Percentiles rank a stretch among this genome's conserved stretches.
Conservation (phyloP, 2,113 vertebrate genomes). For the Phodopus roborovskii region DNA sequence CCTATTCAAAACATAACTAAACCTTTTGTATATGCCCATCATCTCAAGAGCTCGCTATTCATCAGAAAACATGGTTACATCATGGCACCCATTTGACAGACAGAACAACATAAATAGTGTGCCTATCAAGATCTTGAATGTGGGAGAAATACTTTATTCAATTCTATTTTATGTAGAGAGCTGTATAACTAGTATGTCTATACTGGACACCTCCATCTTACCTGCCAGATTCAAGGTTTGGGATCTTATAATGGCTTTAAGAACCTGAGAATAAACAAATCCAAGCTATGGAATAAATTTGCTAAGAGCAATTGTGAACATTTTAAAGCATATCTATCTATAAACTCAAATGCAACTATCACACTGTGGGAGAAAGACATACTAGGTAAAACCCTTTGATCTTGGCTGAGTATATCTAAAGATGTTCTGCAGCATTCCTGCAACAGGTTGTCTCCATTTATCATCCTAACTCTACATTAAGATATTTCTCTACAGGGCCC, state of each 20-base stretch:
- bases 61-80: slow-evolving; percentile 21
- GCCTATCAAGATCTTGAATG: background rate
- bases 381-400: background rate
- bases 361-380: background rate
- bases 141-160: background rate
- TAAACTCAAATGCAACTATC: slow-evolving; percentile 3
- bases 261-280: background rate
- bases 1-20: background rate
- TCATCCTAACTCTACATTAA: background rate
- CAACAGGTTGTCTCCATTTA: background rate
- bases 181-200: background rate
- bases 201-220: background rate
- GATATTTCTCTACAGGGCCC: background rate
- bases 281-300: background rate
- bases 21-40: background rate
- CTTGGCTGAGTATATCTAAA: background rate
- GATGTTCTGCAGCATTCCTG: background rate
- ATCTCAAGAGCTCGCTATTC: slow-evolving; percentile 4
- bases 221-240: background rate
- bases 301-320: background rate
- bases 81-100: background rate
- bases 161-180: background rate
- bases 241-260: background rate
- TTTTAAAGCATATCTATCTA: background rate
- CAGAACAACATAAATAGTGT: background rate